phyloP scores from a whole-genome alignment of 2,113 vertebrate genomes.

The Thunnus maccoyii region DNA sequence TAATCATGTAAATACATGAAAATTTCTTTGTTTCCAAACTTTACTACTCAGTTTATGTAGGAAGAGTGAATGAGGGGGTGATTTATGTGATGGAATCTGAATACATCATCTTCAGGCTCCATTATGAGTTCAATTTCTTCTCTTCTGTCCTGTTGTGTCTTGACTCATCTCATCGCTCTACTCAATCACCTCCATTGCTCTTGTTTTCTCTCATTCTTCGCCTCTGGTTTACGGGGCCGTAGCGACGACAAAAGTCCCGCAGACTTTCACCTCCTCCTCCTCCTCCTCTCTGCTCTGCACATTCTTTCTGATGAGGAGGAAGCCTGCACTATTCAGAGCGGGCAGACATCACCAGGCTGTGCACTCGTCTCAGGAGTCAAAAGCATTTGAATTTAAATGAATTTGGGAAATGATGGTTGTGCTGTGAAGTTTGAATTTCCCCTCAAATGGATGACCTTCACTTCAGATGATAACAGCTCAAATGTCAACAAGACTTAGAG shows the following conservation, averaged over 20 bases:
- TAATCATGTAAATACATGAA: too few species aligned
- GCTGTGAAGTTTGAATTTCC: background rate
- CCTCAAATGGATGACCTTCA: background rate
- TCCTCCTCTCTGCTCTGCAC: background rate
- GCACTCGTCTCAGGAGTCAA: background rate
- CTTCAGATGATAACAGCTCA: background rate
- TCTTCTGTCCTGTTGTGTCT: background rate
- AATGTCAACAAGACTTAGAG: background rate
- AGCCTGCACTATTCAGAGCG: background rate
- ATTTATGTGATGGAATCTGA: too few species aligned
- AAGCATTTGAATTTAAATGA: background rate
- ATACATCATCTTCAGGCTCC: background rate
- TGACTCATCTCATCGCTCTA: conserved; percentile 40
- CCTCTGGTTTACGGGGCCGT: conserved; percentile 69
- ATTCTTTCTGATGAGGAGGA: background rate
- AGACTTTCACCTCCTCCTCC: conserved; percentile 39
- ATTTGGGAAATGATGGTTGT: background rate
- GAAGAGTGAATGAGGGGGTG: background rate
- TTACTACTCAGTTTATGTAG: background rate
- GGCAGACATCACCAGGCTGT: background rate
- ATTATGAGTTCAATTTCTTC: background rate
- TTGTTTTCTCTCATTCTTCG: conserved; percentile 64
- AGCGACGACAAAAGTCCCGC: conserved; percentile 50
- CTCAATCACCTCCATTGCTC: conserved; percentile 39
- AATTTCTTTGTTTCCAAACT: background rate